Percentiles rank a stretch among this genome's conserved stretches.
Evolutionary conservation across 2,797 vertebrate genomes (phyloP).

Genomic region (Paramormyrops hopkinsi): DNA sequence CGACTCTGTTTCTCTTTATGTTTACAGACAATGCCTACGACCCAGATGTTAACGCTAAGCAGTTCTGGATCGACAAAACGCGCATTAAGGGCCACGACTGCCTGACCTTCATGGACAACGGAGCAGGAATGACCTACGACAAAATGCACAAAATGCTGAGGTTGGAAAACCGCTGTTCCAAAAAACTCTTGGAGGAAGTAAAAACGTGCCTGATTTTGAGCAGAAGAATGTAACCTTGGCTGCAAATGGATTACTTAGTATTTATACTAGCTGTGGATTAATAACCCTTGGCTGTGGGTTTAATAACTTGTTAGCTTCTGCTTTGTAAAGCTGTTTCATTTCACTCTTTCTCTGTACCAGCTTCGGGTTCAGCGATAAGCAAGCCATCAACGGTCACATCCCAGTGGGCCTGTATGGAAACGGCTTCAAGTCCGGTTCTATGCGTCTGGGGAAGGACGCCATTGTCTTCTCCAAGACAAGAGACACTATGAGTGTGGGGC

Average conservation of each 20-base stretch:
- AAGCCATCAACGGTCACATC: constrained; percentile 60
- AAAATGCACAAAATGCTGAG: constrained; percentile 75
- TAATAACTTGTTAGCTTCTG: background rate
- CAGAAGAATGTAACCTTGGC: background rate
- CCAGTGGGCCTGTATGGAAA: constrained; percentile 92
- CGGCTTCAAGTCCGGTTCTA: constrained; percentile 95
- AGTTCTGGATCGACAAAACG: constrained; percentile 93
- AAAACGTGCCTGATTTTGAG: background rate
- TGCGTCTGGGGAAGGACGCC: constrained; percentile 86
- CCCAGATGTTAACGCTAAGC: constrained; percentile 85
- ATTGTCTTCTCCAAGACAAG: constrained; percentile 85
- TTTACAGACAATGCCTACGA: constrained; percentile 88
- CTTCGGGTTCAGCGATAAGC: constrained; percentile 93
- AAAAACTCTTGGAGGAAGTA: background rate
- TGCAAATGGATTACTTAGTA: background rate
- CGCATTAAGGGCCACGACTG: constrained; percentile 62
- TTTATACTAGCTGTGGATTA: background rate
- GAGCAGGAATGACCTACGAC: constrained; percentile 75
- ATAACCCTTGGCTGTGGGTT: background rate
- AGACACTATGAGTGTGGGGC: constrained; percentile 69
- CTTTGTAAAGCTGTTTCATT: background rate
- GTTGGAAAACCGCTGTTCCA: constrained; percentile 39
- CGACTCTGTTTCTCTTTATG: background rate
- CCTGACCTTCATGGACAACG: constrained; percentile 85
- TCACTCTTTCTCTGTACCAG: constrained; percentile 47